Base-by-base conservation (phyloP, 2,888 invertebrate species). In the Drosophila kanekoi region DNA sequence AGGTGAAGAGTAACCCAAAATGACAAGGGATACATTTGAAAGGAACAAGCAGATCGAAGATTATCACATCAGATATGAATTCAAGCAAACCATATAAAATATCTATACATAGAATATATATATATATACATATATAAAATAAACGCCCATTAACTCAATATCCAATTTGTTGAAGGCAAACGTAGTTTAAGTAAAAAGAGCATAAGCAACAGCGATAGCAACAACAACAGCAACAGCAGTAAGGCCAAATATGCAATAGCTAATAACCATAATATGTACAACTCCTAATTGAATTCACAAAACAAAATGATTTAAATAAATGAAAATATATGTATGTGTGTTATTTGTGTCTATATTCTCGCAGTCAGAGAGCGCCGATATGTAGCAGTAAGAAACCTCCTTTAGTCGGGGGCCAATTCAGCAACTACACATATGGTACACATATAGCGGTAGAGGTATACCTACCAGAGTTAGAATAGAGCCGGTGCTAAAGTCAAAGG, bases 341-440 rank as follows among this genome's bases (percentile, higher is more conserved):
- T 87, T 81, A 72, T 81, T 84, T 76, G 70, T 87, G 84, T 84
- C 87, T 84, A 84, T 78, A 77, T 83, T 72, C 77, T 71, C 63
- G 64, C 56, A 70, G 61, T 53, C 56, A 32, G 20, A 14, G 28
- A 20, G 37, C 57, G 32, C 53, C 45, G 16, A 43, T 11, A n/a
- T 16, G 32, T n/a, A 47, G 40, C 11, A 33, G 16, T 14, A 14
- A 20, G 33, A 8, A 38, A 18, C 23, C 45, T 40, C 10, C 32
- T 8, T 3, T 28, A 45, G 53, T 40, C 45, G 28, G 35, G 20
- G n/a, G 38, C 48, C 59, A 32, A 37, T 48, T 48, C 28, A 64
- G 61, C 16, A 51, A 23, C 48, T 44, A 40, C 32, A 47, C 32
- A 59, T 40, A 44, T 37, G 44, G 40, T 44, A 54, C 44, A 58